phyloP scores from a whole-genome alignment of 2,797 vertebrate genomes.

The Falco naumanni region DNA sequence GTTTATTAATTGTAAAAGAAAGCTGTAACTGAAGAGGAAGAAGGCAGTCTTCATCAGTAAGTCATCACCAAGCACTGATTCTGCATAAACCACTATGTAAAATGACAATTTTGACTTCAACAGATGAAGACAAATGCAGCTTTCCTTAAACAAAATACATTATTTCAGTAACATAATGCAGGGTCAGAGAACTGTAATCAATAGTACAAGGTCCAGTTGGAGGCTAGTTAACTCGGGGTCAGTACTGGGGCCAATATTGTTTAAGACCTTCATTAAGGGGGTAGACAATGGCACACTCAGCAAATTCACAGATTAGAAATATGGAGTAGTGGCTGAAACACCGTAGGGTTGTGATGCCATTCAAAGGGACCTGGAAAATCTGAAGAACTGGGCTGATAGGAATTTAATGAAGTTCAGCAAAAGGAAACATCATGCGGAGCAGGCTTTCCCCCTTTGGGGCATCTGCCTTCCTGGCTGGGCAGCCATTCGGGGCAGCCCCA shows the following conservation, averaged over 20 bases:
- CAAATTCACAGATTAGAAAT: background rate
- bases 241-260: background rate
- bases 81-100: background rate
- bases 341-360: background rate
- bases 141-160: background rate
- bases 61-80: background rate
- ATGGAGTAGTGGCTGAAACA: background rate
- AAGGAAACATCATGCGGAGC: background rate
- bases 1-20: background rate
- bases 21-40: background rate
- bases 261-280: background rate
- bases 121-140: background rate
- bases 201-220: background rate
- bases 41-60: background rate
- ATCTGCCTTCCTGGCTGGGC: fast-evolving
- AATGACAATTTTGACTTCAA: background rate
- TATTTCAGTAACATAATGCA: background rate
- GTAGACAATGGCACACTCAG: fast-evolving
- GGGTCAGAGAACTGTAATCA: background rate
- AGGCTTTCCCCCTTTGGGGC: background rate
- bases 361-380: background rate
- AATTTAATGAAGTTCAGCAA: background rate
- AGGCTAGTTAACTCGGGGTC: background rate
- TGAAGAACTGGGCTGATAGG: background rate
- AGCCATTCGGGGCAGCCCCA: fast-evolving